phyloP scores from a whole-genome alignment of 1,140 invertebrate species.

The Papilio polytes region DNA sequence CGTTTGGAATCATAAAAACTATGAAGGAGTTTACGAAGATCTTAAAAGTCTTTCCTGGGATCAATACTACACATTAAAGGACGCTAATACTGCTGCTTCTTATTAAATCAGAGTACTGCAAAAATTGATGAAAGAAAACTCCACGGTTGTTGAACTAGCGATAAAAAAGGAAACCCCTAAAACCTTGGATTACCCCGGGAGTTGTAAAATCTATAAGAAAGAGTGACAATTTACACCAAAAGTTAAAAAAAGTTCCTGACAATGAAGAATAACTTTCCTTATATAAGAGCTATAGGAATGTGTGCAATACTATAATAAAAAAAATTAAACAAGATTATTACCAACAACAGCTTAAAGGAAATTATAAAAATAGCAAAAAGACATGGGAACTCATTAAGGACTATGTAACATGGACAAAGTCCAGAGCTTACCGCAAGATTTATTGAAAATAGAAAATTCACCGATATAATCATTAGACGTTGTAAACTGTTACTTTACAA shows the following conservation, averaged over 20 bases:
- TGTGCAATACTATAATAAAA: not conserved
- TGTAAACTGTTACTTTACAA: too few relatives aligned
- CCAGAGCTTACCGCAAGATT: too few relatives aligned
- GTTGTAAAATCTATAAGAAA: constrained; percentile 43
- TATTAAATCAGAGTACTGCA: not conserved
- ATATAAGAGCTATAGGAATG: constrained; percentile 29
- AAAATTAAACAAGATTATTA: not conserved
- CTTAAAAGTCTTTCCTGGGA: not conserved
- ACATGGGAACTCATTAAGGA: too few relatives aligned
- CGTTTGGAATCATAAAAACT: not conserved
- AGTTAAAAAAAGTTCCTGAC: constrained; percentile 39
- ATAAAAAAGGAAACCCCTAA: not conserved
- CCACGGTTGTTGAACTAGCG: not conserved
- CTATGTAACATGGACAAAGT: too few relatives aligned
- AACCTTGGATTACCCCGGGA: constrained; percentile 45
- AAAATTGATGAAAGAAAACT: not conserved
- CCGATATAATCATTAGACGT: too few relatives aligned
- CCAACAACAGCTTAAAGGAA: not conserved
- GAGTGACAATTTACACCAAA: constrained; percentile 44
- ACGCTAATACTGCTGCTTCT: not conserved
- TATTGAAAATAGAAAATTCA: too few relatives aligned
- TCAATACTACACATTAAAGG: not conserved
- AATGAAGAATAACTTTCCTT: constrained; percentile 32
- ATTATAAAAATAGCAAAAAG: too few relatives aligned
- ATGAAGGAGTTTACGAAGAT: not conserved